Evolutionary conservation across 2,797 vertebrate genomes (phyloP).

Genomic region (Myotis planiceps): DNA sequence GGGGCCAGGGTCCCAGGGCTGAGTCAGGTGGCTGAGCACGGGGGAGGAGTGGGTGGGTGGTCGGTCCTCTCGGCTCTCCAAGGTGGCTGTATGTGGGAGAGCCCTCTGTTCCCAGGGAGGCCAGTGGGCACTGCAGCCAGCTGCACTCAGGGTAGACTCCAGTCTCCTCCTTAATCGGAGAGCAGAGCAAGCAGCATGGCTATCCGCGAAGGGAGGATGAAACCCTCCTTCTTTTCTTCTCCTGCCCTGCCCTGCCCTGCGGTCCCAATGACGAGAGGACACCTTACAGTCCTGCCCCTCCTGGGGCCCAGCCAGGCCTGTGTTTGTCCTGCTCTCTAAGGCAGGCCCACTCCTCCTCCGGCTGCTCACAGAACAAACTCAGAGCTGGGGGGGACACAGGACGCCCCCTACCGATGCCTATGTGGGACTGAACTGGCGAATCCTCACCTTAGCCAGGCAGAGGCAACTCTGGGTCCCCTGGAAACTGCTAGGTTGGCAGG

Average conservation of each 20-base stretch:
- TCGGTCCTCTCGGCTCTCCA: neutral
- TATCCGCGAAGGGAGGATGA: neutral
- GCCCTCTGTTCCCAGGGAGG: neutral
- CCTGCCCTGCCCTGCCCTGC: neutral
- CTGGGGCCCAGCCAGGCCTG: neutral
- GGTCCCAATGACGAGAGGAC: neutral
- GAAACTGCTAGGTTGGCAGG: neutral
- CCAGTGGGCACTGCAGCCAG: neutral
- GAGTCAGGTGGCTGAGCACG: neutral
- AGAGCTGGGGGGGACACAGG: neutral
- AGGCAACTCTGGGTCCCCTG: neutral
- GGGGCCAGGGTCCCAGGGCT: neutral
- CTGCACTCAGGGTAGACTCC: slow-evolving; percentile 44
- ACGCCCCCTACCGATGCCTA: neutral
- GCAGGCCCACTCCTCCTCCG: neutral
- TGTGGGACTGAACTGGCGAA: neutral
- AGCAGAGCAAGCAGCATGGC: neutral
- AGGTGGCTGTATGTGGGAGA: neutral
- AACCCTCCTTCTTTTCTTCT: neutral
- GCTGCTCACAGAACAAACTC: neutral
- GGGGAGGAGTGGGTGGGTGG: neutral
- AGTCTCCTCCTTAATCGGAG: neutral
- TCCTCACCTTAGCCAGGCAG: neutral
- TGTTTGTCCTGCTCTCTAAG: neutral
- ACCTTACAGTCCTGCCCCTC: neutral